A percentile compares a stretch with the other conserved stretches of the same genome.
phyloP scores from a whole-genome alignment of 2,797 vertebrate genomes.

The Clamator glandarius region DNA sequence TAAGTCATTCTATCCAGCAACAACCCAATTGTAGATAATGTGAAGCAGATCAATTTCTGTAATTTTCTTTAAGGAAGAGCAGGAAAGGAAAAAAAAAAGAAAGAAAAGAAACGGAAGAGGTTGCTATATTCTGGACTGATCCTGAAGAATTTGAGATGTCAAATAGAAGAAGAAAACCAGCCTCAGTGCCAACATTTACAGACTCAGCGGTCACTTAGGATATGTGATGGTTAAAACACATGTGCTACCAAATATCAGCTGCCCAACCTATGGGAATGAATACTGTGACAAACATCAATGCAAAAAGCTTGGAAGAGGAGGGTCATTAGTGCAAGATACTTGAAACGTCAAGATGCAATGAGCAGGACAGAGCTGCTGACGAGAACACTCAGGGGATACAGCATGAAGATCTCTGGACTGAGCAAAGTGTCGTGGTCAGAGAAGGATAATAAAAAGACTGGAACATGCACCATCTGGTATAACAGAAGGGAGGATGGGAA shows the following conservation, averaged over 20 bases:
- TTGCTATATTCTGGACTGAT: background rate
- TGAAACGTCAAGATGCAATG: conserved; percentile 8
- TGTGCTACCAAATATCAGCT: background rate
- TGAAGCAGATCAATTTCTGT: conserved; percentile 38
- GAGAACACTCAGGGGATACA: conserved; percentile 37
- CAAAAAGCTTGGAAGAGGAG: background rate
- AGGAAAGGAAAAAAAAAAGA: too few species aligned
- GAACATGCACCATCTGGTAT: conserved; percentile 78
- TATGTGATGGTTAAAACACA: background rate
- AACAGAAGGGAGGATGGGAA: conserved; percentile 81
- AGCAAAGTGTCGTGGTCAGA: conserved; percentile 70
- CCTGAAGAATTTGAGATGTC: background rate
- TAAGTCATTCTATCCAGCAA: conserved; percentile 32
- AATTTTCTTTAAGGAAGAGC: background rate
- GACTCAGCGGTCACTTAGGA: background rate
- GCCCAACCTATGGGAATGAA: background rate
- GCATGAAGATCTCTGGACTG: conserved; percentile 66
- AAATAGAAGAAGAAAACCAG: background rate
- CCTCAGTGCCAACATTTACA: background rate
- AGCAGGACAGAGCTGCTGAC: conserved; percentile 44
- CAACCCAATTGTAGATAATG: conserved; percentile 54
- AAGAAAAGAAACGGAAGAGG: background rate
- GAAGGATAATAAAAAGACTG: conserved; percentile 77
- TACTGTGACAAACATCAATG: conserved; percentile 22
- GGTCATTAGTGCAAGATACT: conserved; percentile 34